Percentiles rank a stretch among this genome's conserved stretches.
phyloP scores from a whole-genome alignment of 2,113 vertebrate genomes.

The Callorhinus ursinus region DNA sequence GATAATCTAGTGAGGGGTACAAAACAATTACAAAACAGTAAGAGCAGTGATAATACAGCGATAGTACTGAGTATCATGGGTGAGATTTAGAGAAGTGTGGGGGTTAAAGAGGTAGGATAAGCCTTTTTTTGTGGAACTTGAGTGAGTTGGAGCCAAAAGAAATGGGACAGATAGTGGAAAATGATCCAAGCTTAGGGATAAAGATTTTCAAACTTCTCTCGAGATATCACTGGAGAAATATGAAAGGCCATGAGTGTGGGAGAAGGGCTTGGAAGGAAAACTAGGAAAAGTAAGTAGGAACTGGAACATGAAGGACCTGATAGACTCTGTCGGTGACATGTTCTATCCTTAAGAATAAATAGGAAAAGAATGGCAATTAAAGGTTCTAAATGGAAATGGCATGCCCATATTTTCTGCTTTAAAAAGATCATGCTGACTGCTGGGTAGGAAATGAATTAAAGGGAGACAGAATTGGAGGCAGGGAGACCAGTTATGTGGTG shows the following conservation, averaged over 20 bases:
- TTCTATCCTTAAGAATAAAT: not conserved
- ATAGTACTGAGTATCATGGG: not conserved
- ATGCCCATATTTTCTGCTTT: not conserved
- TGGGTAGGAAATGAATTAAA: not conserved
- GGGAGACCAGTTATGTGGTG: not conserved
- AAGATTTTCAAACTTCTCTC: not conserved
- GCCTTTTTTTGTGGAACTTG: not conserved
- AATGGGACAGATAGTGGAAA: not conserved
- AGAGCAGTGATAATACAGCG: not conserved
- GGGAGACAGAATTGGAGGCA: not conserved
- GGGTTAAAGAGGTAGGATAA: too few species aligned
- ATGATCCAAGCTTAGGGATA: not conserved
- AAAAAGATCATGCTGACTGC: not conserved
- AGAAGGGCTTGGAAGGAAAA: not conserved
- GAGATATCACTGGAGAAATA: not conserved
- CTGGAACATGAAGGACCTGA: not conserved
- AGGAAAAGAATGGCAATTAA: not conserved
- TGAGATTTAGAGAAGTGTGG: not conserved
- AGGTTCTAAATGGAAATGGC: not conserved
- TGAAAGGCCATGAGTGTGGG: not conserved
- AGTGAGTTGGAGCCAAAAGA: not conserved
- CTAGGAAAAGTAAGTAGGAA: not conserved
- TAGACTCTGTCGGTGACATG: not conserved
- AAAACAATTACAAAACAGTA: not conserved
- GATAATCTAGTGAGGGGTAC: not conserved